Evolutionary conservation across 2,797 vertebrate species (phyloP).

Genomic region (Schizopygopsis pylzovi): DNA sequence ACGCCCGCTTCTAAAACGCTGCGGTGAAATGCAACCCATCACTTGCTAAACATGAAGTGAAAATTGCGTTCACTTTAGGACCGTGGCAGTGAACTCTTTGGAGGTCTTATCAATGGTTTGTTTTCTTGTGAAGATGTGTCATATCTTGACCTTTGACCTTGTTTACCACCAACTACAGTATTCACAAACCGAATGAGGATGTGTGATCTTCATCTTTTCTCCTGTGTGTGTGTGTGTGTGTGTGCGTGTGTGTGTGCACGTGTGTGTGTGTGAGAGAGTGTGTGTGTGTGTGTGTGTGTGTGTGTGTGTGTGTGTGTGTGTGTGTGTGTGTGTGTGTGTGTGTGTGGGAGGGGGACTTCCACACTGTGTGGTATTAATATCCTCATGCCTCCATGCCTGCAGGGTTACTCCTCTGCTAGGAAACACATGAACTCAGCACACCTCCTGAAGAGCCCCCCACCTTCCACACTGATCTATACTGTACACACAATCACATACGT

Average conservation of each 20-base stretch:
- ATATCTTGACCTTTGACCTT: constrained; percentile 12
- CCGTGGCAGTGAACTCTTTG: neutral
- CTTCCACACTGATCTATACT: constrained; percentile 32
- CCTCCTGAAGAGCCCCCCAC: constrained; percentile 47
- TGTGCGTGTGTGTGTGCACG: constrained; percentile 47
- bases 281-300: constrained; percentile 47
- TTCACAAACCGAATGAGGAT: too few species aligned
- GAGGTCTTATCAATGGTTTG: neutral
- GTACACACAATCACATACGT: constrained; percentile 15
- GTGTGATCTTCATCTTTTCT: too few species aligned
- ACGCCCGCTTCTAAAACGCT: neutral
- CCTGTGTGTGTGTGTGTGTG: constrained; percentile 1
- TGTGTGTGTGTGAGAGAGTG: constrained; percentile 45
- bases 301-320: neutral
- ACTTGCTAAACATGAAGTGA: neutral
- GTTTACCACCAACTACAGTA: neutral
- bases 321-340: constrained; percentile 48
- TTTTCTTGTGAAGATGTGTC: neutral
- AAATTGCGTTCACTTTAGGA: neutral
- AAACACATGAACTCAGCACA: constrained; percentile 60
- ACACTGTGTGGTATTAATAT: constrained; percentile 61
- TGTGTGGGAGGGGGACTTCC: constrained; percentile 61
- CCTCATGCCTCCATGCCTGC: constrained; percentile 54
- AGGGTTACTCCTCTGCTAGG: constrained; percentile 60
- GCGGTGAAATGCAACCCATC: neutral